Percentiles rank a stretch among this genome's conserved stretches.
Conservation (phyloP, 2,113 vertebrate genomes). For the Syrmaticus mikado region DNA sequence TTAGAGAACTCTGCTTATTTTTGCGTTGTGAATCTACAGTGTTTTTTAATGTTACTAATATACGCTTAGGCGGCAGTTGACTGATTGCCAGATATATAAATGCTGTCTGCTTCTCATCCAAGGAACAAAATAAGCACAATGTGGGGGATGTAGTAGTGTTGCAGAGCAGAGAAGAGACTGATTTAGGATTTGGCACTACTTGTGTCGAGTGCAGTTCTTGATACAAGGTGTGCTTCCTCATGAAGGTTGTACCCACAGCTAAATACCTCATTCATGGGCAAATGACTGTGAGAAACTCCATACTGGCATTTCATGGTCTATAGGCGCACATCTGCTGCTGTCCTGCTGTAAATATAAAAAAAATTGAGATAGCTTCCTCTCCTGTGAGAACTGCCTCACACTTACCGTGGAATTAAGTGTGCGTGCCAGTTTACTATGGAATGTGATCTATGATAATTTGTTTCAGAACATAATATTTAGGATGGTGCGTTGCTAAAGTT, state of each 20-base stretch:
- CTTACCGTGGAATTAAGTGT: not conserved
- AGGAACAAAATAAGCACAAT: not conserved
- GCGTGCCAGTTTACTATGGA: not conserved
- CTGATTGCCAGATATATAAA: not conserved
- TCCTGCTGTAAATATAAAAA: not conserved
- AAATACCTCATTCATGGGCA: not conserved
- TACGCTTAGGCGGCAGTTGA: not conserved
- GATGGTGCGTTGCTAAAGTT: not conserved
- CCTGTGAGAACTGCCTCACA: not conserved
- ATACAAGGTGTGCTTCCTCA: not conserved
- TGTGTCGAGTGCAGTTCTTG: not conserved
- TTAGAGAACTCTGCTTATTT: not conserved
- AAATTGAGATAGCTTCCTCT: not conserved
- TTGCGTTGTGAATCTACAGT: not conserved
- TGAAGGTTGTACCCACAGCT: not conserved
- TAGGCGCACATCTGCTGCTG: accelerated
- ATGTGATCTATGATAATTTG: accelerated
- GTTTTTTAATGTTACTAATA: not conserved
- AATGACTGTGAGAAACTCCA: not conserved
- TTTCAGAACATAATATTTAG: not conserved
- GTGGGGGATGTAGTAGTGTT: not conserved
- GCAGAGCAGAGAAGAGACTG: not conserved
- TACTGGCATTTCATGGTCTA: accelerated
- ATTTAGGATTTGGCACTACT: not conserved
- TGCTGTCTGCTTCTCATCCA: not conserved